Conservation (phyloP, 2,113 vertebrate species). For the Clarias magur region DNA sequence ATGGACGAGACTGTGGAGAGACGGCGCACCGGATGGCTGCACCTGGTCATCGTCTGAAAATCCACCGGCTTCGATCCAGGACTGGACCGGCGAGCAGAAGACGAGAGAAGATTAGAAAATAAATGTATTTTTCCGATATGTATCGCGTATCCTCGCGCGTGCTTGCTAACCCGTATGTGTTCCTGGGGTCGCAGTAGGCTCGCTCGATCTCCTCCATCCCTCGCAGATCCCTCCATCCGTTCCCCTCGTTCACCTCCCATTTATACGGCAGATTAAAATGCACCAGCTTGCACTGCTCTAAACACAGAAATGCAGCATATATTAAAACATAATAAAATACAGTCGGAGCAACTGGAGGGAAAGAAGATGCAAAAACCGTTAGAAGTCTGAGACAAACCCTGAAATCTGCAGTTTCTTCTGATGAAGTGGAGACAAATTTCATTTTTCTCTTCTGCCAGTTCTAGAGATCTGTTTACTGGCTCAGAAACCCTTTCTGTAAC, state of each 20-base stretch:
- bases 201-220: conserved; percentile 69
- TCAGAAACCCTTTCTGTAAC: conserved; percentile 52
- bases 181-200: conserved; percentile 67
- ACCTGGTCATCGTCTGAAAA: conserved; percentile 62
- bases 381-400: conserved; percentile 54
- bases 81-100: conserved; percentile 30
- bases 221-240: conserved; percentile 62
- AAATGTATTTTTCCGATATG: background rate
- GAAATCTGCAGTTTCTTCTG: conserved; percentile 67
- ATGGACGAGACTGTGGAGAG: conserved; percentile 67
- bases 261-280: conserved; percentile 73
- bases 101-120: background rate
- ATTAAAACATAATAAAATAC: background rate
- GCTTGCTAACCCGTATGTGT: conserved; percentile 59
- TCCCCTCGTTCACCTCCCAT: conserved; percentile 67
- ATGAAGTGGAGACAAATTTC: conserved; percentile 73
- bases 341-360: background rate
- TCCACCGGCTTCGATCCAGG: conserved; percentile 47
- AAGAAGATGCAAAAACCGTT: background rate
- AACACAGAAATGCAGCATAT: background rate
- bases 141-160: background rate
- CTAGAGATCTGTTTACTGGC: background rate
- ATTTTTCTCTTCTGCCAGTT: conserved; percentile 48
- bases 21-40: conserved; percentile 57
- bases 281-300: conserved; percentile 65